Base-by-base conservation (phyloP, 92 coral and sea anemone genomes). In the Zoanthus sociatus region DNA sequence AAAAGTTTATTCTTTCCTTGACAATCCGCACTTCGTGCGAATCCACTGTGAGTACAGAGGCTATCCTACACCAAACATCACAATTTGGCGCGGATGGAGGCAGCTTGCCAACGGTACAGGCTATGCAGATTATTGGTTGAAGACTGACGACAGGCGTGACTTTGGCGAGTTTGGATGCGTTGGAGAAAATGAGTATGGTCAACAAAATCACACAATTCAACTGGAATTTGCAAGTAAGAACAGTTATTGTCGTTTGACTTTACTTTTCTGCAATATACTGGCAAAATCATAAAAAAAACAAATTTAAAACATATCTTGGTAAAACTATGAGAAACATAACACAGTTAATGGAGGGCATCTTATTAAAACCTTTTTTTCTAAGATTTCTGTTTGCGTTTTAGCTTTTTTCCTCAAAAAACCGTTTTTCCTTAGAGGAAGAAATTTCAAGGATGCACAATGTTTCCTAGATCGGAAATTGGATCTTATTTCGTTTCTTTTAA, bases 111-210 rank as follows among this genome's bases (percentile, higher is more conserved):
- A 81, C 30, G 85, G 85, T 20, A 81, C 85, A 46, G 74, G 75
- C 61, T 45, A 18, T n/a, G 73, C 85, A 21, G 85, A 81, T 66
- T 81, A 45, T 32, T 81, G 85, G 85, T 74, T 81, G 21, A 81
- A 21, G 60, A 81, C 85, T 20, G 63, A 81, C 53, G 85, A 66
- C 11, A 1, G 0, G 6, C 42, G 44, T 45, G 85, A 81, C 75
- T 81, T 81, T 53, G 74, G 85, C n/a, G 75, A 64, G 74, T 81
- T 81, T 46, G 85, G 75, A 4, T 81, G 85, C 20, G 74, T 81
- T 37, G 85, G 85, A 6, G 85, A 81, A 30, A 81, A 81, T 13
- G 85, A 81, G 12, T 81, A 81, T 4, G 85, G 74, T 74, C 20
- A 53, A 9, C 13, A 32, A 66, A 81, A 81, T 68, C 85, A 81